Evolutionary conservation across 2,797 vertebrate species (phyloP).

Genomic region (Myotis pilosus): DNA sequence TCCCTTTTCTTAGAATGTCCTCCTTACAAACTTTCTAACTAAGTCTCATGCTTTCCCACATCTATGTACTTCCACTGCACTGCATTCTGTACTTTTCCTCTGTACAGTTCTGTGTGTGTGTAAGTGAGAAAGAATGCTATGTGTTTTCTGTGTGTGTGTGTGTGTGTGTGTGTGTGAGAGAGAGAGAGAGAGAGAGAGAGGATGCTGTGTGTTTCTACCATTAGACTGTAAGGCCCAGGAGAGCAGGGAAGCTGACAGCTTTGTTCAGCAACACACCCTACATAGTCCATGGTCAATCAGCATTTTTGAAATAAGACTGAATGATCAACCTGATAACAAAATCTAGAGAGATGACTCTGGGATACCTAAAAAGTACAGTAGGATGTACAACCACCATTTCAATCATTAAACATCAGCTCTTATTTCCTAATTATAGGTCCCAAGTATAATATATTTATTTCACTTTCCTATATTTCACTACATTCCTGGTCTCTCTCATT

Average conservation of each 20-base stretch:
- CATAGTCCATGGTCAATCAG: not conserved
- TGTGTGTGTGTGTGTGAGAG: not conserved
- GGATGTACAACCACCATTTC: not conserved
- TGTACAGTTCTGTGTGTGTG: not conserved
- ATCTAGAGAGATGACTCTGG: not conserved
- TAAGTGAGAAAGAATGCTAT: no score
- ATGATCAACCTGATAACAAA: not conserved
- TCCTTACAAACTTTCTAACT: no score
- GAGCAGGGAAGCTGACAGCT: not conserved
- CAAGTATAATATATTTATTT: not conserved
- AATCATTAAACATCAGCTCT: not conserved
- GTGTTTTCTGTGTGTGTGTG: not conserved
- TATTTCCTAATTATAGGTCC: not conserved
- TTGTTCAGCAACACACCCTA: not conserved
- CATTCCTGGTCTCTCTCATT: not conserved
- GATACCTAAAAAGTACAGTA: not conserved
- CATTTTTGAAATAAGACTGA: not conserved
- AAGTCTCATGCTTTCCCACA: no score
- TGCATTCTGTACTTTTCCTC: not conserved
- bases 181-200: not conserved
- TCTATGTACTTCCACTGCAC: not conserved
- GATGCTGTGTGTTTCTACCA: not conserved
- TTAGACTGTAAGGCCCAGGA: not conserved
- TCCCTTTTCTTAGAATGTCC: no score
- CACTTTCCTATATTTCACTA: not conserved